A percentile compares a stretch with the other conserved stretches of the same genome.
Evolutionary conservation across 2,888 invertebrate genomes (phyloP).

Genomic region (Panorpa germanica): DNA sequence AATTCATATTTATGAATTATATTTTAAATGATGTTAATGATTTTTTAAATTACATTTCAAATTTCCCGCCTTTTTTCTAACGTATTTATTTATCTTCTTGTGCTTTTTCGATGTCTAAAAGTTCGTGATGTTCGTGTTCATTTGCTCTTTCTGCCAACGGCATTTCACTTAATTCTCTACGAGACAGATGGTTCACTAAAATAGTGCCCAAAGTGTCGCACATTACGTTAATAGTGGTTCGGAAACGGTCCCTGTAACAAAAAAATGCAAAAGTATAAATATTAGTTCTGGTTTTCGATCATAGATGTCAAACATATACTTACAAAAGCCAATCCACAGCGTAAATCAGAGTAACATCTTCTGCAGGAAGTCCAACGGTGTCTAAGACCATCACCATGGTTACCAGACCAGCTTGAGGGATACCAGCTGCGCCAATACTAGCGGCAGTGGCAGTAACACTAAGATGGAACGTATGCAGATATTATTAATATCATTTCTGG

Average conservation of each 20-base stretch:
- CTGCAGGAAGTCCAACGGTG: slow-evolving; percentile 75
- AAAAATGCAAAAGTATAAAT: slow-evolving; percentile 7
- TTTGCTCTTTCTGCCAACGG: too few species aligned
- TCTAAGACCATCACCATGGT: slow-evolving; percentile 93
- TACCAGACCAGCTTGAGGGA: slow-evolving; percentile 87
- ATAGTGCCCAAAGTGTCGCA: slow-evolving; percentile 91
- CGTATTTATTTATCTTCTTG: too few species aligned
- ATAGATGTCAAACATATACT: slow-evolving; percentile 23
- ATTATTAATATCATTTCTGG: not conserved
- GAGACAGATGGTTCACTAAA: slow-evolving; percentile 70
- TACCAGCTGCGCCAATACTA: slow-evolving; percentile 93
- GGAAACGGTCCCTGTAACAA: slow-evolving; percentile 57
- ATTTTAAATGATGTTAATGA: too few species aligned
- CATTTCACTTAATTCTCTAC: slow-evolving; percentile 38
- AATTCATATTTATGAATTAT: too few species aligned
- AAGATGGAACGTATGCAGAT: slow-evolving; percentile 12
- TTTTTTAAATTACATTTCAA: too few species aligned
- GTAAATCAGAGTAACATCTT: slow-evolving; percentile 77
- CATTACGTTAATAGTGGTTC: slow-evolving; percentile 83
- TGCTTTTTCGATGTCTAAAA: too few species aligned
- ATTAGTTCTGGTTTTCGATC: not conserved
- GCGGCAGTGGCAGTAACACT: slow-evolving; percentile 93
- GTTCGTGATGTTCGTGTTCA: too few species aligned
- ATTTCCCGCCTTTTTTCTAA: too few species aligned
- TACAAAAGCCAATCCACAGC: slow-evolving; percentile 88